A percentile compares a stretch with the other conserved stretches of the same genome.
Conservation (phyloP, 2,797 vertebrate genomes). For the Brachyrhaphis roseni region DNA sequence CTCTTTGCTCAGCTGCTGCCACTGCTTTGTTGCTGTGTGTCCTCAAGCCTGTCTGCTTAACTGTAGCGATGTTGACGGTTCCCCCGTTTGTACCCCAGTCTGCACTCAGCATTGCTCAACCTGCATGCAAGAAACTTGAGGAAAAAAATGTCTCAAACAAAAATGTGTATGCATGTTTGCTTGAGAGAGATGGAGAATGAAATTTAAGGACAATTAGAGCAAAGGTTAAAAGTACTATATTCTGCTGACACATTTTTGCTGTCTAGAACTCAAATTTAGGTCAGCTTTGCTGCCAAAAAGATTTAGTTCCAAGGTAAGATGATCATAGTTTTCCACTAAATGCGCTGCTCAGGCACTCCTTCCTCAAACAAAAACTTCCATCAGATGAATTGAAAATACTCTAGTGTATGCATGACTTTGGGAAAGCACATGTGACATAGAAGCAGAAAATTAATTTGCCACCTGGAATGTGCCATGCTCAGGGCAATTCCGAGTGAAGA, state of each 20-base stretch:
- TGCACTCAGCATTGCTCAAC: conserved; percentile 39
- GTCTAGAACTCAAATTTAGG: conserved; percentile 23
- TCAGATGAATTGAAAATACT: conserved; percentile 54
- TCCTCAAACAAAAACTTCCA: conserved; percentile 12
- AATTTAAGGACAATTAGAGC: conserved; percentile 5
- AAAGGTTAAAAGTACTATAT: conserved; percentile 24
- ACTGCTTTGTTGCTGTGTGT: conserved; percentile 45
- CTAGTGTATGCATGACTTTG: conserved; percentile 71
- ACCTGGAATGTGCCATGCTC: conserved; percentile 58
- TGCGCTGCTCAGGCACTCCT: conserved; percentile 62
- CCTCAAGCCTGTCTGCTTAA: conserved; percentile 56
- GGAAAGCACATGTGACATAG: conserved; percentile 35
- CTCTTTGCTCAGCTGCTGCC: conserved; percentile 49
- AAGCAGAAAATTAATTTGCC: conserved; percentile 31
- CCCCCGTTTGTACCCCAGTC: conserved; percentile 31
- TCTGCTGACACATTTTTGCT: conserved; percentile 12
- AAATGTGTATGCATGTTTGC: conserved; percentile 14
- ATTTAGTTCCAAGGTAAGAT: conserved; percentile 58
- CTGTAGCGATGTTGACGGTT: conserved; percentile 28
- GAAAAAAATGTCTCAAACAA: conserved; percentile 12
- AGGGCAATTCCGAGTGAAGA: conserved; percentile 22
- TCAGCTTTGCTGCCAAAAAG: conserved; percentile 29
- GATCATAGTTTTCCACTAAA: conserved; percentile 44
- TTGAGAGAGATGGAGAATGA: conserved; percentile 15
- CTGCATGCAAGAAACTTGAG: conserved; percentile 59